Conservation (phyloP, 2,888 invertebrate species). For the Sinodicranocentrus sp. region DNA sequence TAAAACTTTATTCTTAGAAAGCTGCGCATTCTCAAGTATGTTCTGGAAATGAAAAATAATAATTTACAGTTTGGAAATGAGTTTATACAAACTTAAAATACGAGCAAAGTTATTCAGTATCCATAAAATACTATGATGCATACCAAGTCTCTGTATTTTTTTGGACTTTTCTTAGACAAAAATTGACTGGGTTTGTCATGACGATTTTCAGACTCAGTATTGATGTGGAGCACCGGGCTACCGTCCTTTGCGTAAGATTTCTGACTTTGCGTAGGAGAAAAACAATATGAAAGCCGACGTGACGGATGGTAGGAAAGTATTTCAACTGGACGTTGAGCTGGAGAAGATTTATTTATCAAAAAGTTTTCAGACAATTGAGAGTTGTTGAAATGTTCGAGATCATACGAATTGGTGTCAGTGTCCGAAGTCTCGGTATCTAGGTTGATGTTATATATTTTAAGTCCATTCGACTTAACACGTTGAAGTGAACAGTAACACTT, state of each 20-base stretch:
- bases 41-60: constrained; percentile 23
- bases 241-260: constrained; percentile 29
- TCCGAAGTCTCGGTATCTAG: constrained; percentile 77
- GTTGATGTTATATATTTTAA: constrained; percentile 77
- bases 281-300: constrained; percentile 66
- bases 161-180: constrained; percentile 1
- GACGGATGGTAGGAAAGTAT: constrained; percentile 75
- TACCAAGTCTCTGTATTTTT: constrained; percentile 39
- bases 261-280: constrained; percentile 52
- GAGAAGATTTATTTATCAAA: neutral
- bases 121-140: neutral
- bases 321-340: constrained; percentile 68
- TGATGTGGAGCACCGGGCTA: neutral
- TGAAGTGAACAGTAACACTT: constrained; percentile 78
- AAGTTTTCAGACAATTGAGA: constrained; percentile 14
- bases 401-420: constrained; percentile 76
- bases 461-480: constrained; percentile 76
- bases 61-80: neutral
- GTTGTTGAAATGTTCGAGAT: constrained; percentile 74
- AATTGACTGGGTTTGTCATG: constrained; percentile 11
- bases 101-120: neutral
- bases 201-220: constrained; percentile 5
- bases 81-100: neutral
- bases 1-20: constrained; percentile 72
- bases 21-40: constrained; percentile 31